Conservation (phyloP, 2,797 vertebrate genomes). For the Lagorchestes hirsutus region DNA sequence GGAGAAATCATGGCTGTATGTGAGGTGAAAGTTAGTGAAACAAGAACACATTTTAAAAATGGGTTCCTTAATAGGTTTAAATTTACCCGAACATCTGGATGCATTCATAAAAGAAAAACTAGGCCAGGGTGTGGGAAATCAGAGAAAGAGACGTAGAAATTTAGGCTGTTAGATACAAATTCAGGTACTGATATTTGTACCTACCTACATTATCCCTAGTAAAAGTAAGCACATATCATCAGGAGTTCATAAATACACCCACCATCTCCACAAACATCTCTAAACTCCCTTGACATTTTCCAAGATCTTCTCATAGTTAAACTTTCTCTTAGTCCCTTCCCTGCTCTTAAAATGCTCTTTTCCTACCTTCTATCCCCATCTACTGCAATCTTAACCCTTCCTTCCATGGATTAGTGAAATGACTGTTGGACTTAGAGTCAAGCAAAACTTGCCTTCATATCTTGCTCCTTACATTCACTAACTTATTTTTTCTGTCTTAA, state of each 20-base stretch:
- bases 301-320: not conserved
- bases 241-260: not conserved
- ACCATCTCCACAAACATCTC: not conserved
- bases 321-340: not conserved
- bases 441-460: not conserved
- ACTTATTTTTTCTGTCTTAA: not conserved
- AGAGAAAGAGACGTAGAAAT: not conserved
- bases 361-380: not conserved
- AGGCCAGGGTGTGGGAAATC: not conserved
- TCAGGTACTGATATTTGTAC: not conserved
- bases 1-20: not conserved
- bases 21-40: not conserved
- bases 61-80: not conserved
- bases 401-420: not conserved
- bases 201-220: not conserved
- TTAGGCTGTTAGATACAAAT: not conserved
- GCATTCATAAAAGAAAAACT: not conserved
- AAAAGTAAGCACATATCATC: not conserved
- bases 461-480: not conserved
- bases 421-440: not conserved
- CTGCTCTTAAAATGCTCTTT: not conserved
- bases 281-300: not conserved
- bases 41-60: not conserved
- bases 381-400: not conserved
- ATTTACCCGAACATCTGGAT: not conserved